Conservation (phyloP, 2,888 invertebrate genomes). For the Epicampocera succincta region DNA sequence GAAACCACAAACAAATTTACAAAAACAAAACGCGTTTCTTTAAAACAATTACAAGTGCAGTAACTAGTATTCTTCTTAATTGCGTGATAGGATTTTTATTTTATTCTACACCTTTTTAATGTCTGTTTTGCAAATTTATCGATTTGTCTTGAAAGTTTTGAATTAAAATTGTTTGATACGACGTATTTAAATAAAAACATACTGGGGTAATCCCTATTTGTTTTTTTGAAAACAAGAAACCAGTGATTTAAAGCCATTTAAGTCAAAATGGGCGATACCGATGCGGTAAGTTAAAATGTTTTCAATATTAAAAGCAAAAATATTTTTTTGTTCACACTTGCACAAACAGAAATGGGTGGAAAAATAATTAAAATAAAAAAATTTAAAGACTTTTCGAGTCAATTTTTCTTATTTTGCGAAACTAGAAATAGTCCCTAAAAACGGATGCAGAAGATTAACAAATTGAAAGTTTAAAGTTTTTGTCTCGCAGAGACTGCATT, state of each 20-base stretch:
- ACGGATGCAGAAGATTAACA: too few relatives aligned
- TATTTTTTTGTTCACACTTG: not conserved
- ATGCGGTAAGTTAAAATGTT: constrained; percentile 69
- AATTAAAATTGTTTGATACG: constrained; percentile 1
- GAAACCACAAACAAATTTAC: constrained; percentile 2
- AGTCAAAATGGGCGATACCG: constrained; percentile 71
- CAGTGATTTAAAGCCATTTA: constrained; percentile 18
- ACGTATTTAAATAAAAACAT: not conserved
- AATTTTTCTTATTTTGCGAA: too few relatives aligned
- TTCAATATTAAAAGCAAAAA: constrained; percentile 8
- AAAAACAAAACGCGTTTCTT: constrained; percentile 39
- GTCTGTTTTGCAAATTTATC: constrained; percentile 57
- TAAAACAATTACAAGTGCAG: constrained; percentile 36
- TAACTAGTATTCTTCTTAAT: constrained; percentile 44
- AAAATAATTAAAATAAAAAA: too few relatives aligned
- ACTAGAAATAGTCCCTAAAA: too few relatives aligned
- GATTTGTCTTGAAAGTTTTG: constrained; percentile 61
- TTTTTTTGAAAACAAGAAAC: not conserved
- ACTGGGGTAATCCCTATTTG: constrained; percentile 56
- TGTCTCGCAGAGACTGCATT: too few relatives aligned
- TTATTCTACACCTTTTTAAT: not conserved
- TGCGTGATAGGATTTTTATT: constrained; percentile 53
- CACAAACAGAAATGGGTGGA: constrained; percentile 5
- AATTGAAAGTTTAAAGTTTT: too few relatives aligned
- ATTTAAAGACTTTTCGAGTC: too few relatives aligned